Base-by-base conservation (phyloP, 2,888 invertebrate species). In the Drosophila phalerata region DNA sequence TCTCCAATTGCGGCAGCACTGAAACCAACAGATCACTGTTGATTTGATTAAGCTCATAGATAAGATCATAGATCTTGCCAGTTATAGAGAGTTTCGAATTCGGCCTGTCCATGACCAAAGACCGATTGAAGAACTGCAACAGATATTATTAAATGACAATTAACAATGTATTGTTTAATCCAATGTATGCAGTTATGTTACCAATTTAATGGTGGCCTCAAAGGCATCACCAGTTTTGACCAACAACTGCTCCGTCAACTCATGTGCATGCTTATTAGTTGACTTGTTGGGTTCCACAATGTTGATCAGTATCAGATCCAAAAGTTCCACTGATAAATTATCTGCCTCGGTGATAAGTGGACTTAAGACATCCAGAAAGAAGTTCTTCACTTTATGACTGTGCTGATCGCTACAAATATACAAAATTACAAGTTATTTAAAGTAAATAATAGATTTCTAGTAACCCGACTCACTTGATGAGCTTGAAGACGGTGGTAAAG, bases 341-440 rank as follows among this genome's bases (percentile, higher is more conserved):
- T 99, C 99, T 8, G 98, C 97, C 93, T 99, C 99, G 22, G 97
- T 97, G 85, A 99, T 97, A 43, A 99, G 94, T 0, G 99, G 98
- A 88, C 97, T 97, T 75, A 99, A 94, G 57, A 99, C 97, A 92
- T 99, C 99, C 89, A 99, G 93, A 97, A 99, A 98, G 92, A 99
- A 98, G 73, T 97, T 97, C 91, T 98, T 98, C 51, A 99, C 98
- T 93, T 98, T 98, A 13, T 96, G 95, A 10, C 98, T 98, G 93
- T 99, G 99, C 91, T 98, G 98, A 92, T 98, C 98, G 93, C 97
- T 98, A 92, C 0, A 73, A 55, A 48, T 19, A 43, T 25, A n/a
- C n/a, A n/a, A 48, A 40, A 56, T 10, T 22, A 38, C 11, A 1
- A n/a, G 13, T 13, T 22, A 40, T 58, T 10, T 5, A 34, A 28